Conservation (phyloP, 2,113 vertebrate genomes). For the Aspidoscelis tigris region DNA sequence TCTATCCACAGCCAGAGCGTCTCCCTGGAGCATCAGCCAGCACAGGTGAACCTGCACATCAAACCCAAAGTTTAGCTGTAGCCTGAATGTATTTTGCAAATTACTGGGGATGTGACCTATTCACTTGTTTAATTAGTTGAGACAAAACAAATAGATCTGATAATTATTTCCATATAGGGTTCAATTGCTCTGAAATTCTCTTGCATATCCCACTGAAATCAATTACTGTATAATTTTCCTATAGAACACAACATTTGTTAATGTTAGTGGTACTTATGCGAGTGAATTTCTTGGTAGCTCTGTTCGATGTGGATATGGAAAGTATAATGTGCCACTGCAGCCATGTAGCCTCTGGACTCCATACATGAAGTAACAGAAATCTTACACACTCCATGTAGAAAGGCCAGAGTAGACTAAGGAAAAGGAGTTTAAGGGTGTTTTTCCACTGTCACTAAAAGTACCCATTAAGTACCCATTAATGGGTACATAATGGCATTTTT, state of each 20-base stretch:
- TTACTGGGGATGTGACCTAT: not conserved
- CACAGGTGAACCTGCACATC: slow-evolving; percentile 76
- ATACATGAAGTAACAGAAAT: no score
- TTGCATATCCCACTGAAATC: not conserved
- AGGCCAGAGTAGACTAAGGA: no score
- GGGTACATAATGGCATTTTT: no score
- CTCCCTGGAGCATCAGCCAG: slow-evolving; percentile 55
- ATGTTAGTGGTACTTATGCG: not conserved
- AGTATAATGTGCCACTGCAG: not conserved
- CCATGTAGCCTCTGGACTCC: not conserved
- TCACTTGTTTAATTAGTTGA: slow-evolving; percentile 1
- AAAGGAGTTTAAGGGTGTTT: no score
- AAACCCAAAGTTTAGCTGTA: slow-evolving; percentile 27
- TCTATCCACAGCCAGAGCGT: slow-evolving; percentile 71
- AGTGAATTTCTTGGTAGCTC: not conserved
- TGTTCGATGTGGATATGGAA: no score
- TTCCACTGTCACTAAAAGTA: no score
- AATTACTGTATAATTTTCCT: not conserved
- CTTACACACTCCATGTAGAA: no score
- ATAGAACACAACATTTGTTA: not conserved
- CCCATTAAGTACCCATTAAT: no score
- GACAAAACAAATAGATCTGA: not conserved
- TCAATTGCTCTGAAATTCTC: not conserved
- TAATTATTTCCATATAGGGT: not conserved
- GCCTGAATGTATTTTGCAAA: slow-evolving; percentile 2